phyloP scores from a whole-genome alignment of 2,888 invertebrate species.

The Mimumesa dahlbomi region DNA sequence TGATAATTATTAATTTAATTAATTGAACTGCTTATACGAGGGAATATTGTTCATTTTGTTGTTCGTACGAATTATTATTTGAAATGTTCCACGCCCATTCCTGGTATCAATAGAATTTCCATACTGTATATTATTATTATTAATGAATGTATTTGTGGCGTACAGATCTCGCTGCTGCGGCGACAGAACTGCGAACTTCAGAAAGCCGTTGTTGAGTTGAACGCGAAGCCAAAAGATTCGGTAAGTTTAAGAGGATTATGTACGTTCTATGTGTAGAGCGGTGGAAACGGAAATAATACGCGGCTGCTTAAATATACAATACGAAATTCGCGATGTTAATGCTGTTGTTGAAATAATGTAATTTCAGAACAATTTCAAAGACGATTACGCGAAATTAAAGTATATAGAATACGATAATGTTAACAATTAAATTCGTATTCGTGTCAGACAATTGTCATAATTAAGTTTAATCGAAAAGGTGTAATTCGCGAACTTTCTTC shows the following conservation, averaged over 20 bases:
- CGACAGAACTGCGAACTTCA: constrained; percentile 76
- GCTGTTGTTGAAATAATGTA: no score
- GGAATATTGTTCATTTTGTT: no score
- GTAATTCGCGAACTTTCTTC: constrained; percentile 25
- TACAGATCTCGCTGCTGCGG: constrained; percentile 75
- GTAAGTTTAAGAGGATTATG: constrained; percentile 63
- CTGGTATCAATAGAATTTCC: no score
- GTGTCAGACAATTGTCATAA: background rate
- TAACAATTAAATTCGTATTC: background rate
- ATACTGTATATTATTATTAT: constrained; percentile 5
- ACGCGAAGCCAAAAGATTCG: constrained; percentile 70
- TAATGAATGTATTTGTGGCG: constrained; percentile 22
- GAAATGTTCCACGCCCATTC: no score
- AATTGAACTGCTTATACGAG: no score
- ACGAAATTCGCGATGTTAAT: no score
- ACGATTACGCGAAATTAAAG: background rate
- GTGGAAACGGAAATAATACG: no score
- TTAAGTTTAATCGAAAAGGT: background rate
- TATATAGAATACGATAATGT: background rate
- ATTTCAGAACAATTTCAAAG: no score
- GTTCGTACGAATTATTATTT: no score
- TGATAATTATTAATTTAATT: no score
- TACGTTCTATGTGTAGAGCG: no score
- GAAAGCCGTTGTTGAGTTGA: constrained; percentile 74
- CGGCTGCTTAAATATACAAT: no score